Base-by-base conservation (phyloP, 2,888 invertebrate genomes). In the Aradus depressus region DNA sequence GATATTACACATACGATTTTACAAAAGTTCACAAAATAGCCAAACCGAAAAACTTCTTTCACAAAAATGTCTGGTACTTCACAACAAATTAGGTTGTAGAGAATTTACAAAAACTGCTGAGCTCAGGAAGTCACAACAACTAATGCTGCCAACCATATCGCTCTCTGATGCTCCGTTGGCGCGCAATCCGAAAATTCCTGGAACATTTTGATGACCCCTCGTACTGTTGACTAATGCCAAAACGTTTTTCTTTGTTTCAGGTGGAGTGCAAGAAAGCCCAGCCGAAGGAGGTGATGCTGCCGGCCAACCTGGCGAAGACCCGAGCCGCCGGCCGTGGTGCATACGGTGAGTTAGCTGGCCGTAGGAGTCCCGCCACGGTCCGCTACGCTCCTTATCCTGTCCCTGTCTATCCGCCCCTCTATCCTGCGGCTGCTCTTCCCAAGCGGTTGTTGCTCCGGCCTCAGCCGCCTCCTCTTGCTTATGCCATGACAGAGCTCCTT, bases 251-350 rank as follows among this genome's bases (percentile, higher is more conserved):
- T 51, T 5, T 54, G 16, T 62, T 74, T 35, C 76, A 97, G 96
- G 96, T 97, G 76, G 97, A 97, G 78, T 96, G 96, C 79, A 97
- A 97, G 82, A 97, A 97, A 75, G 98, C 98, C 68, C 98, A 98
- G 75, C 98, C 98, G 60, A 98, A 98, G 78, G 98, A 98, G 79
- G 97, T 98, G 66, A 98, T 98, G 98, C 82, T 97, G 68, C 97
- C 97, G 66, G 87, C 90, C 64, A 91, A 90, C 73, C 75, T 91
- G 76, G 90, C 90, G 67, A 91, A 91, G 79, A 91, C 90, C 74
- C 82, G 91, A 71, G 90, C 90, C 70, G 88, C 90, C 66, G 89
- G 89, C 65, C 84, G 91, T 74, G 89, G 90, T 74, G 87, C 90
- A 76, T 92, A 91, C 82, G 91, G 91, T 92, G 90, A 91, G 91